Base-by-base conservation (phyloP, 2,797 vertebrate genomes). In the Odontamblyopus rebecca region DNA sequence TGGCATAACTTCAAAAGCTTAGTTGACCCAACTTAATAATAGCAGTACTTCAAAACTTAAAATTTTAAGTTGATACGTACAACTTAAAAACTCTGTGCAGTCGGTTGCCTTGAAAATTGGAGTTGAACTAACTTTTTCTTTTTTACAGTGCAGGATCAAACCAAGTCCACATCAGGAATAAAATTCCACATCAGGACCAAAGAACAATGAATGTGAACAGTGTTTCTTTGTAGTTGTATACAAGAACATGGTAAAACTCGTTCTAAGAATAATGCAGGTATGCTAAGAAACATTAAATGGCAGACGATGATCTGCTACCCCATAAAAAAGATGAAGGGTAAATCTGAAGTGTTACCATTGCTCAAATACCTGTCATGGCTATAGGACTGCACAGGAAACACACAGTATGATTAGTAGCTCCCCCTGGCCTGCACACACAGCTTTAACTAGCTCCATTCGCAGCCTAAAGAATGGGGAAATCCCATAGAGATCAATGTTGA, bases 371-470 rank as follows among this genome's bases (percentile, higher is more conserved):
- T 75, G 77, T 82, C 54, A 82, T 76, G 70, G 86, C 66, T 72
- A 38, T 30, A 9, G 50, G 61, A 51, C 66, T 69, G 62, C 70
- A 61, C 60, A 68, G 74, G 69, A 73, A 85, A 73, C 63, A 65
- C 79, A 79, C 60, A 71, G 65, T 2, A 2, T 48, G 70, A 85
- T 78, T 67, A 75, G 61, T 61, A 71, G 41, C 26, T 86, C 73
- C 82, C 70, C 35, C 41, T 76, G 19, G 78, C 38, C 62, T 12
- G 62, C 72, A 77, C 72, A 69, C 69, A 61, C 69, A 61, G 78
- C 76, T 77, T 77, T 71, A 83, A 83, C 84, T 65, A 64, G 66
- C 69, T 84, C 65, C 70, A 60, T 78, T 86, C 64, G 79, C 74
- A 62, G 69, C 71, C 78, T 73, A 44, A 74, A 75, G 80, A 67